Base-by-base conservation (phyloP, 2,113 vertebrate genomes). In the Campylorhamphus procurvoides region DNA sequence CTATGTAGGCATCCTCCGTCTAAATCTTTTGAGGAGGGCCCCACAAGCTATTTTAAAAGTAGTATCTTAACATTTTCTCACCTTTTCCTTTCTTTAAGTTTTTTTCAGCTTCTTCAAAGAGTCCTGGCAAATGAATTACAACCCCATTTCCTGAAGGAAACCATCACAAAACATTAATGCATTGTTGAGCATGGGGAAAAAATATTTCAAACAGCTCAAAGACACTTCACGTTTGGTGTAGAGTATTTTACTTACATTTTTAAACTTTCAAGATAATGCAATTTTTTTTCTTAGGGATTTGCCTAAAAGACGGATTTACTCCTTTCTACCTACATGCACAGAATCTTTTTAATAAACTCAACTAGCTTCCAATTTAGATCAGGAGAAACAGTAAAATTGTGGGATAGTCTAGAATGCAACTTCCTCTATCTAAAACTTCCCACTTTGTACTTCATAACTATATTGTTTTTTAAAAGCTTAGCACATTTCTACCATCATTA, bases 41-140 rank as follows among this genome's bases (percentile, higher is more conserved):
- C 37, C 16, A 52, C 2, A 2, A 79, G 60, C 18, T 62, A 25
- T 69, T 91, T 80, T 31, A 83, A 55, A 40, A 82, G 37, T 8
- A 69, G 6, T 35, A 55, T 8, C 60, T 87, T 73, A 23, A 60
- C 53, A 39, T 50, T 80, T 87, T 95, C 98, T 96, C 96, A 99
- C 99, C 98, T 98, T 99, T 99, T 95, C 99, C 99, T 98, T 99
- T 99, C 87, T 98, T 97, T 55, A 98, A 90, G 79, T 99, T 99
- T 98, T 99, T 99, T 94, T 98, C 99, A 46, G 99, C 99, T 97
- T 99, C 99, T 96, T 99, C 99, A 94, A 99, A 99, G 90, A 99
- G 98, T 83, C 99, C 99, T 8, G 99, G 99, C 44, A 99, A 98
- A 94, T 99, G 99, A 98, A 99, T 99, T 59, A 99, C 99, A 16